Evolutionary conservation across 2,797 vertebrate genomes (phyloP), one percentile per base, ranked within the genome.

Genomic region (Rhinella marina): DNA sequence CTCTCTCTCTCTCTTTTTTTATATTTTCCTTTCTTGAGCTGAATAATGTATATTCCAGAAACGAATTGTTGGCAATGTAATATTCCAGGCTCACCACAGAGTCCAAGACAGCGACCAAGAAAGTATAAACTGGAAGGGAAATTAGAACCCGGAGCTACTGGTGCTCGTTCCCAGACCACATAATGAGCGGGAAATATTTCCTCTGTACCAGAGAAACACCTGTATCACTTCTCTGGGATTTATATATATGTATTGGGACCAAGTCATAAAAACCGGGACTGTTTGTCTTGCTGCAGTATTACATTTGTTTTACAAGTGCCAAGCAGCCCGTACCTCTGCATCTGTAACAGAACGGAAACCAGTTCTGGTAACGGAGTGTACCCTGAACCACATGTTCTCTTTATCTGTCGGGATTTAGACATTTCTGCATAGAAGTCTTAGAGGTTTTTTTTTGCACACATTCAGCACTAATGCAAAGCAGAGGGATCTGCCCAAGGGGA

Each of bases 401-500:
- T 56, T 56, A 25, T 73, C 25, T 56, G 54, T 54, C 61, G 14
- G 56, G 48, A 13, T 57, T 70, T 52, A 57, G 73, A 25, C 72
- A 10, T 66, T 61, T 77, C 41, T 83, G 72, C 61, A 82, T 50
- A 19, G 21, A 54, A 54, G 68, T 50, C 48, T 64, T 21, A 16
- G 61, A n/a, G 19, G 19, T 21, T 82, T 75, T 82, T 76, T 52
- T 75, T 75, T 27, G 62, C 84, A 80, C 54, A 59, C 78, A 64
- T 80, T 32, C 64, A 56, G 77, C 81, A 66, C 21, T 83, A 88
- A 88, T 88, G 25, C 48, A 54, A 84, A 77, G 75, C 86, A 88
- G 86, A 83, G 52, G 81, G 81, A 76, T 87, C 70, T 87, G 75
- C 87, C 87, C 62, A 68, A 59, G 81, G 80, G 79, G 75, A 79